Conservation (phyloP, 1,140 invertebrate species). For the Penaeus vannamei region DNA sequence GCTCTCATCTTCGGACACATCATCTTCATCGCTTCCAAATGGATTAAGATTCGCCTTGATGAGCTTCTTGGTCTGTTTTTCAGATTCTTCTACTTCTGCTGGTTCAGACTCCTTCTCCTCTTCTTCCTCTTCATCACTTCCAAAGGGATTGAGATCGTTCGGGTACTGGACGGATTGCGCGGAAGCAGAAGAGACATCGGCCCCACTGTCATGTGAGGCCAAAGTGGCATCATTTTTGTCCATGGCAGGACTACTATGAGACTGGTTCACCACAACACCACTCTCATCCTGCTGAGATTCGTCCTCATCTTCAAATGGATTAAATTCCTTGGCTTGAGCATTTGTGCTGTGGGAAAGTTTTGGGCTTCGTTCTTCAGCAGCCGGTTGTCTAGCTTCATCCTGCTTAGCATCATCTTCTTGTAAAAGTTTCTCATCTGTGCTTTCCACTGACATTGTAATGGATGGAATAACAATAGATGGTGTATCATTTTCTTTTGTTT, state of each 20-base stretch:
- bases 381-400: background rate
- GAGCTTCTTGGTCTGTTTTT: slow-evolving; percentile 76
- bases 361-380: background rate
- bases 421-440: background rate
- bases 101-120: slow-evolving; percentile 22
- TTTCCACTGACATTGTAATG: slow-evolving; percentile 3
- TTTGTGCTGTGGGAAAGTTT: background rate
- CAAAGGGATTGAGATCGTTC: slow-evolving; percentile 82
- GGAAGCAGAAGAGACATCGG: slow-evolving; percentile 37
- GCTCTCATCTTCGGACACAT: slow-evolving; percentile 59
- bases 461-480: slow-evolving; percentile 3
- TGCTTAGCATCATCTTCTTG: background rate
- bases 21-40: slow-evolving; percentile 77
- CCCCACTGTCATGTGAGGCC: slow-evolving; percentile 41
- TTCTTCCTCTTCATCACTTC: slow-evolving; percentile 69
- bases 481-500: too few species aligned
- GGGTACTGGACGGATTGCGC: slow-evolving; percentile 77
- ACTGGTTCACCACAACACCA: slow-evolving; percentile 23
- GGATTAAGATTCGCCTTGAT: slow-evolving; percentile 81
- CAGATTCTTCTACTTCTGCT: slow-evolving; percentile 18
- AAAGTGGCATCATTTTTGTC: slow-evolving; percentile 4
- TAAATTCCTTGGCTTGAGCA: slow-evolving; percentile 61
- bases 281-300: slow-evolving; percentile 55
- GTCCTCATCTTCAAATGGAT: slow-evolving; percentile 63
- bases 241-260: slow-evolving; percentile 44